Evolutionary conservation across 2,888 invertebrate genomes (phyloP).

Genomic region (Cancer borealis): DNA sequence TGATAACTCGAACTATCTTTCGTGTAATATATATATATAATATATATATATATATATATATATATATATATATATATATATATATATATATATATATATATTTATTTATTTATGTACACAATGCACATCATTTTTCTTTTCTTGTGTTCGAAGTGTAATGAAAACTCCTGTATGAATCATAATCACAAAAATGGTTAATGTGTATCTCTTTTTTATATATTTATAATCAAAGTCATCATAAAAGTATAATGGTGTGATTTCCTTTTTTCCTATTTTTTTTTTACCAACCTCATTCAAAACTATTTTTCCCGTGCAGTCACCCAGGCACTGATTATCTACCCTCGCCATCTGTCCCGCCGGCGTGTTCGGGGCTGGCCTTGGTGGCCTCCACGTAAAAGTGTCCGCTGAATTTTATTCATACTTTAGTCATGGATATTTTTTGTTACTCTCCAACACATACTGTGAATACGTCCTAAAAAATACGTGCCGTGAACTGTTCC

Average conservation of each 20-base stretch:
- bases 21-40: too few species aligned
- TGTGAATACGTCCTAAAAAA: not conserved
- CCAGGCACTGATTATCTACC: too few species aligned
- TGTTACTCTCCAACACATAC: not conserved
- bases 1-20: too few species aligned
- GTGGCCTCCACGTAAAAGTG: too few species aligned
- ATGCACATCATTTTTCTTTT: too few species aligned
- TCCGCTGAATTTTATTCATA: not conserved
- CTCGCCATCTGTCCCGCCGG: too few species aligned
- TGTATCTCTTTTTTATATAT: not conserved
- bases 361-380: too few species aligned
- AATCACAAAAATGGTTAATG: not conserved
- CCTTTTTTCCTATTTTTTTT: not conserved
- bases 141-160: not conserved
- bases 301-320: not conserved
- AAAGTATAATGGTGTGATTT: not conserved
- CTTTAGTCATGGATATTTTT: not conserved
- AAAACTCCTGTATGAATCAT: not conserved
- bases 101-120: too few species aligned
- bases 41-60: too few species aligned
- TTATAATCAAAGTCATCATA: not conserved
- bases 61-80: too few species aligned
- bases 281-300: not conserved
- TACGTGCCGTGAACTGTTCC: not conserved
- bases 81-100: too few species aligned